These are phyloP conservation scores for Scopus umbretta DNA, from an alignment of 2,113 vertebrate genomes.

Conservation along the genomic window DNA sequence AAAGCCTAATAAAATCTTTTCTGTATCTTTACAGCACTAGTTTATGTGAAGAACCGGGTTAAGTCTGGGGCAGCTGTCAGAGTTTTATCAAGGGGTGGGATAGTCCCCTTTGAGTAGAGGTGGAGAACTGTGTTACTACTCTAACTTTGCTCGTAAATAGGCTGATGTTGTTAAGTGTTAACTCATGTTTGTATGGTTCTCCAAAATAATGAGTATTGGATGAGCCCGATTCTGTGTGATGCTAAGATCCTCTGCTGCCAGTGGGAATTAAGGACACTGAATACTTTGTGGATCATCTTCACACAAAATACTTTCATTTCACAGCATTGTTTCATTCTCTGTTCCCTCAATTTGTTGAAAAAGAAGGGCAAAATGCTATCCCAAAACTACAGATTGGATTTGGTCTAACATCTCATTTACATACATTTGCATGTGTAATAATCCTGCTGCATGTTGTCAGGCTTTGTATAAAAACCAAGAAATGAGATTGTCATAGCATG, in stretches of 20 bases:
- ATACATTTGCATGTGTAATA: not conserved
- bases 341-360: not conserved
- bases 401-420: not conserved
- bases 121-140: not conserved
- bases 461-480: constrained; percentile 2
- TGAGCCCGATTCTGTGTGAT: not conserved
- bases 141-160: not conserved
- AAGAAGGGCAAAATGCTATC: constrained; percentile 6
- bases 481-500: not conserved
- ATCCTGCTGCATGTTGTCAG: not conserved
- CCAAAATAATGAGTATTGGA: not conserved
- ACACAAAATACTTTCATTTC: not conserved
- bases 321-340: not conserved
- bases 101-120: not conserved
- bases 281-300: not conserved
- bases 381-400: not conserved
- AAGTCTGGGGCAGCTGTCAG: not conserved
- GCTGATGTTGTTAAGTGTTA: not conserved
- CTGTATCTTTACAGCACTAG: not conserved
- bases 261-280: not conserved
- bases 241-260: not conserved
- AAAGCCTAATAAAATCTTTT: not conserved
- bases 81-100: not conserved
- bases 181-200: not conserved
- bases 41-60: not conserved